Evolutionary conservation across 1,140 invertebrate species (phyloP).

Genomic region (Myzus persicae): DNA sequence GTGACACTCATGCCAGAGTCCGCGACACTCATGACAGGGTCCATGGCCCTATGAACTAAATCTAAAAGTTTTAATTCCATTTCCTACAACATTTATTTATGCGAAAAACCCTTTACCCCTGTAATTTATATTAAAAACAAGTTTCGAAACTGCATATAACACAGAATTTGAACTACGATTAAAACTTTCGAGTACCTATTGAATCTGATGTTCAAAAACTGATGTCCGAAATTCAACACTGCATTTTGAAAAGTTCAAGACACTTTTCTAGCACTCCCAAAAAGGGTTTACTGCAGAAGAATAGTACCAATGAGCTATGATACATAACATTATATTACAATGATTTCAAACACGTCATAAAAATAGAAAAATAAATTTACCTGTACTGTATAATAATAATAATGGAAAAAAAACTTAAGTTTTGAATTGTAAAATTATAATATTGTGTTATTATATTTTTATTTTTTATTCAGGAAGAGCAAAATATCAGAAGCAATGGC

Average conservation of each 20-base stretch:
- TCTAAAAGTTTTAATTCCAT: no score
- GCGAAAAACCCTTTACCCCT: background rate
- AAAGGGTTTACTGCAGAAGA: background rate
- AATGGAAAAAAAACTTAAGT: background rate
- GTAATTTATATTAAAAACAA: background rate
- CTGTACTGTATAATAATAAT: background rate
- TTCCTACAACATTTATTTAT: no score
- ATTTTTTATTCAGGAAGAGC: conserved; percentile 61
- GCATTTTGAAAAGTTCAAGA: background rate
- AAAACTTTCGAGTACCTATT: background rate
- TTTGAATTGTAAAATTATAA: background rate
- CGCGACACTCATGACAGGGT: background rate
- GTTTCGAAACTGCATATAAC: background rate
- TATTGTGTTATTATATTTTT: conserved; percentile 61
- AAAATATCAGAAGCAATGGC: conserved; percentile 41
- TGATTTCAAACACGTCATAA: background rate
- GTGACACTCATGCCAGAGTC: no score
- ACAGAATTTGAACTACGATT: background rate
- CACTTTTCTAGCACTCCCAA: background rate
- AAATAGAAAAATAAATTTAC: background rate
- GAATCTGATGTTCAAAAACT: background rate
- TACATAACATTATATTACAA: background rate
- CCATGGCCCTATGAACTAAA: background rate
- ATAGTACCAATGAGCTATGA: no score
- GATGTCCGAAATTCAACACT: background rate